Base-by-base conservation (phyloP, 2,113 vertebrate species). In the Crotalus viridis region DNA sequence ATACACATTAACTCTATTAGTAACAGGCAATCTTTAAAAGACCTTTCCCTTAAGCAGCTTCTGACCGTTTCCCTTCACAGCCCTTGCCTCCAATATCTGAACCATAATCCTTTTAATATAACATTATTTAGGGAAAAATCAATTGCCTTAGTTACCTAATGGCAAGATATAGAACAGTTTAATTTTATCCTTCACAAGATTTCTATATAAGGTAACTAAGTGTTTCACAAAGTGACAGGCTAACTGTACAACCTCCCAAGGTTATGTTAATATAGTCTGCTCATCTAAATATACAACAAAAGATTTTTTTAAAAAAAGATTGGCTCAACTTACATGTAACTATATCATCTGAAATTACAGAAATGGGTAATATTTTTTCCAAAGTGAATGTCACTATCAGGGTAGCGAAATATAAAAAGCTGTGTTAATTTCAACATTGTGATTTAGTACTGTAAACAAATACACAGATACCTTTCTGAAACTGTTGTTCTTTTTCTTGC, bases 111-210 rank as follows among this genome's bases (percentile, higher is more conserved):
- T 97, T 98, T 97, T 97, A 98, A 97, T 97, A 92, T 96, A 97
- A 98, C 95, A 97, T 97, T 98, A 98, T 98, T 98, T 97, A 98
- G 97, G 91, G 56, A 97, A 97, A 98, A 97, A 98, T 98, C 97
- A 98, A 98, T 98, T 97, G 97, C 97, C 98, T 98, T 97, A 93
- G 95, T 98, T 97, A 97, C 92, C 97, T 97, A 98, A 98, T 97
- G 97, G 96, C 96, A 95, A 97, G 96, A 91, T 97, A 95, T 95
- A 96, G 94, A 97, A 97, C 96, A 96, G 97, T 97, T 98, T 98
- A 97, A 98, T 98, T 98, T 98, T 96, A 97, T 95, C 92, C 93
- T 96, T 98, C 97, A 97, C 96, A 97, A 97, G 98, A 98, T 61
- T 95, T 96, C 95, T 33, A 94, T 96, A 95, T 96, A 97, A 97